These are phyloP conservation scores for Channa striata DNA, from an alignment of 2,797 vertebrate genomes.

Conservation along the genomic window DNA sequence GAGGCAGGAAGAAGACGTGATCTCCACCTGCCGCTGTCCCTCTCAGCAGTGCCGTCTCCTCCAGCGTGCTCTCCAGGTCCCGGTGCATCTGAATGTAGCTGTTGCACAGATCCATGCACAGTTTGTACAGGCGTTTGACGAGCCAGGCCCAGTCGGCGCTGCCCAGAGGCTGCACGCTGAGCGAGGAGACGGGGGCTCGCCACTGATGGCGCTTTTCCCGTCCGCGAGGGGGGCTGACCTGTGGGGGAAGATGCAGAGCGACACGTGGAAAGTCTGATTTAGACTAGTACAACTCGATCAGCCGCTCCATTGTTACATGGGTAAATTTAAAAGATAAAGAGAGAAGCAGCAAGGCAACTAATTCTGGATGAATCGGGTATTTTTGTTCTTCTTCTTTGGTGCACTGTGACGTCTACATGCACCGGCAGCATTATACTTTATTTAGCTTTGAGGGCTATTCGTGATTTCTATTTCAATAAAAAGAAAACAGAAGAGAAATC, in stretches of 20 bases:
- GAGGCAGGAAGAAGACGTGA: constrained; percentile 90
- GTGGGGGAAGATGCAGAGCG: background rate
- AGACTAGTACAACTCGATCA: background rate
- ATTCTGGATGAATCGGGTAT: background rate
- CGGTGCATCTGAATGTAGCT: constrained; percentile 98
- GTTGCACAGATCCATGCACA: constrained; percentile 95
- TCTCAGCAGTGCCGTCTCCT: constrained; percentile 83
- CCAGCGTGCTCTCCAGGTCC: constrained; percentile 89
- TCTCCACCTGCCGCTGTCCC: constrained; percentile 76
- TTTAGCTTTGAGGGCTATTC: too few species aligned
- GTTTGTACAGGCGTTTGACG: constrained; percentile 92
- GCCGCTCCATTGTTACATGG: background rate
- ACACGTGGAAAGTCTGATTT: background rate
- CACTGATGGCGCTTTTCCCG: constrained; percentile 90
- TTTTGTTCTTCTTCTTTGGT: background rate
- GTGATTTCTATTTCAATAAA: background rate
- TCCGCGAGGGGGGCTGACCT: constrained; percentile 93
- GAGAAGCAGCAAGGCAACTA: background rate
- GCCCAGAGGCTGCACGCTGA: constrained; percentile 91
- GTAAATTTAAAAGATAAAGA: background rate
- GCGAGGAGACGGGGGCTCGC: constrained; percentile 88
- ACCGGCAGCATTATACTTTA: background rate
- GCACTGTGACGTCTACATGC: background rate
- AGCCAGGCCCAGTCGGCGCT: constrained; percentile 96
- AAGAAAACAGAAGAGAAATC: too few species aligned